Conservation (phyloP, 2,113 vertebrate species). For the Gnathonemus longibarbis region DNA sequence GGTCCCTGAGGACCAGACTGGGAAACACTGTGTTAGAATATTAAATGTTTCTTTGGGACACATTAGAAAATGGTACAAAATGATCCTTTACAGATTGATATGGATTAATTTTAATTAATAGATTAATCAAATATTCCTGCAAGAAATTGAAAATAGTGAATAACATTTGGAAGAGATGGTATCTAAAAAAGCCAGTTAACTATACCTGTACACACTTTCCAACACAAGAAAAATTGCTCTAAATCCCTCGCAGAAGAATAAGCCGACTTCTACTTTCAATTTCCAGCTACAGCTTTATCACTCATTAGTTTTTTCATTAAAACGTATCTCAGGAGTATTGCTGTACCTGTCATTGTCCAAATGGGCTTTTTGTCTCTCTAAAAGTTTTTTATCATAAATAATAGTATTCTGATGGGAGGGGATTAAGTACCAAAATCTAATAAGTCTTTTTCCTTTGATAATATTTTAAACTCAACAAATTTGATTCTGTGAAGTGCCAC, state of each 20-base stretch:
- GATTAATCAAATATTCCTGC: background rate
- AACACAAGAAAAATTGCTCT: background rate
- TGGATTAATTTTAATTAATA: background rate
- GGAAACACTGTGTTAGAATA: background rate
- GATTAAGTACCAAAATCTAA: background rate
- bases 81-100: background rate
- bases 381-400: background rate
- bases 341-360: background rate
- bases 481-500: background rate
- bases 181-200: background rate
- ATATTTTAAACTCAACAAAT: conserved; percentile 3
- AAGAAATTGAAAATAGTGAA: background rate
- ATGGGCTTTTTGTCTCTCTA: background rate
- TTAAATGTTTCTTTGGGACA: background rate
- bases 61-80: background rate
- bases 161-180: background rate
- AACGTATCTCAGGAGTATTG: background rate
- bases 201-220: background rate
- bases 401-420: background rate
- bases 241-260: background rate
- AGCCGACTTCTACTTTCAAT: background rate
- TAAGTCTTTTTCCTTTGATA: background rate
- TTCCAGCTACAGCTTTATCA: background rate
- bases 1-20: too few relatives aligned
- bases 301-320: background rate